phyloP scores from a whole-genome alignment of 2,797 vertebrate genomes.

The Phaenicophaeus curvirostris region DNA sequence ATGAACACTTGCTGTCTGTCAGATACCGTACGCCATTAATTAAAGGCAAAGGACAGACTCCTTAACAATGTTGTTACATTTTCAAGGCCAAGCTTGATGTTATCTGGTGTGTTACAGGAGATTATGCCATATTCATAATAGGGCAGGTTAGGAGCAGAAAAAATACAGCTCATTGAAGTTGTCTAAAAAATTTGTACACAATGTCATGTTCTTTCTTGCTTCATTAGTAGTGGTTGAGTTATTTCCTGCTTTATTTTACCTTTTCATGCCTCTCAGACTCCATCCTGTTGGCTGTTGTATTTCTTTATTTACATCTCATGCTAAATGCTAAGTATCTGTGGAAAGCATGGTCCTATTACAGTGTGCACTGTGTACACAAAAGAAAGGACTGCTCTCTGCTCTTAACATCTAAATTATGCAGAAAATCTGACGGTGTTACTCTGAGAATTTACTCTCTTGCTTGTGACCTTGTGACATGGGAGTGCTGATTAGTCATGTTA shows the following conservation, averaged over 20 bases:
- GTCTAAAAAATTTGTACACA: neutral
- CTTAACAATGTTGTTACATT: neutral
- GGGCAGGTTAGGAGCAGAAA: neutral
- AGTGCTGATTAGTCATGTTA: neutral
- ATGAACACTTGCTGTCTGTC: neutral
- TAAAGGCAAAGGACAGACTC: neutral
- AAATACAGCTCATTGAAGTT: neutral
- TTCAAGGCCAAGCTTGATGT: neutral
- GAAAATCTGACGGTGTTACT: neutral
- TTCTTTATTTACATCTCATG: neutral
- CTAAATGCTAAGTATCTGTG: neutral
- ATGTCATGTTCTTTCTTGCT: neutral
- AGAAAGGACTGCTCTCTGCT: neutral
- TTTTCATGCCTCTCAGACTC: neutral
- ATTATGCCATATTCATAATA: neutral
- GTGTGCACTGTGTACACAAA: neutral
- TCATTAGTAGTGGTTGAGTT: conserved; percentile 10
- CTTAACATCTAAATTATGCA: neutral
- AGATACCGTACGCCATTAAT: neutral
- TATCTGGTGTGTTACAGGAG: neutral
- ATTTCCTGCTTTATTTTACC: neutral
- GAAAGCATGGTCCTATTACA: neutral
- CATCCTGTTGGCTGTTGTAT: neutral
- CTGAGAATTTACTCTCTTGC: neutral
- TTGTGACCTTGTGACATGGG: neutral